Evolutionary conservation across 2,797 vertebrate species (phyloP).

Genomic region (Thunnus albacares): DNA sequence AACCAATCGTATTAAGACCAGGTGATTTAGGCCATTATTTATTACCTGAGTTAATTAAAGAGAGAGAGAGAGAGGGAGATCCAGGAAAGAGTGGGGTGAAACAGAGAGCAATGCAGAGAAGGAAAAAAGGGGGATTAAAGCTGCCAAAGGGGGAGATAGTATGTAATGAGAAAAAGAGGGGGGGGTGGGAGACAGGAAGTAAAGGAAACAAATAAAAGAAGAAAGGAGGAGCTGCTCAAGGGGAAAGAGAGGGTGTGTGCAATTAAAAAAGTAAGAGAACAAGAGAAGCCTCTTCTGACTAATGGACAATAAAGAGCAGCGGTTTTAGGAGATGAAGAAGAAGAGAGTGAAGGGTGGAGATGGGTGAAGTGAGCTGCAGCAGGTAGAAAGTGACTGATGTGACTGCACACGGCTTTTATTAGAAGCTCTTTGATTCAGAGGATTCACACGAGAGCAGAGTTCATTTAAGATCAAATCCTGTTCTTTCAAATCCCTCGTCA

Average conservation of each 20-base stretch:
- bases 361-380: too few relatives aligned
- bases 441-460: too few relatives aligned
- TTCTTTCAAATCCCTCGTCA: too few relatives aligned
- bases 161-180: too few relatives aligned
- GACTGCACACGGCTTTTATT: too few relatives aligned
- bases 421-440: too few relatives aligned
- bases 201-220: neutral
- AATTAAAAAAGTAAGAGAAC: constrained; percentile 2
- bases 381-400: too few relatives aligned
- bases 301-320: neutral
- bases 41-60: constrained; percentile 80
- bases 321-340: too few relatives aligned
- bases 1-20: constrained; percentile 51
- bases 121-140: constrained; percentile 1
- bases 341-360: too few relatives aligned
- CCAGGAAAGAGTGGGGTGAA: neutral
- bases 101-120: neutral
- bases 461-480: too few relatives aligned
- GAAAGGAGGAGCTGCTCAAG: constrained; percentile 15
- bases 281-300: neutral
- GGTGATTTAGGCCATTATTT: constrained; percentile 67
- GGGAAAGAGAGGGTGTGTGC: constrained; percentile 52
- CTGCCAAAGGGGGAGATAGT: neutral
- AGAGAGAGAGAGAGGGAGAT: constrained; percentile 57
- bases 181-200: neutral